A percentile compares a stretch with the other conserved stretches of the same genome.
Evolutionary conservation across 2,888 invertebrate genomes (phyloP).

Genomic region (Lycia hirtaria): DNA sequence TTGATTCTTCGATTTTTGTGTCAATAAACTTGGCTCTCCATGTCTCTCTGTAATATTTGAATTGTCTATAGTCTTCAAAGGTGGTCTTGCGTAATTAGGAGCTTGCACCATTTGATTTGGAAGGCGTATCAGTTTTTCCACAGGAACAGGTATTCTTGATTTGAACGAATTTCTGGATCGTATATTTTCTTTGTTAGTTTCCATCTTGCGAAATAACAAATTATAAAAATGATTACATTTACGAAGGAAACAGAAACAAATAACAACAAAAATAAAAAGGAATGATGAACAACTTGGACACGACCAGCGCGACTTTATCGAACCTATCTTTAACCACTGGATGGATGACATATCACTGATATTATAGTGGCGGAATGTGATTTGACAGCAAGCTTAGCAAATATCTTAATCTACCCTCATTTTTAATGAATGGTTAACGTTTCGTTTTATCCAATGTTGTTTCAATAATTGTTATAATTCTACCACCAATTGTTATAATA

Average conservation of each 20-base stretch:
- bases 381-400: not conserved
- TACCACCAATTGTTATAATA: not conserved
- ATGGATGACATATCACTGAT: not conserved
- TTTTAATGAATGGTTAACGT: not conserved
- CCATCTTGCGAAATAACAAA: constrained; percentile 45
- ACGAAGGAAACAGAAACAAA: not conserved
- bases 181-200: constrained; percentile 63
- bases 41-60: not conserved
- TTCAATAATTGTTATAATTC: not conserved
- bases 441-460: not conserved
- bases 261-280: too few relatives aligned
- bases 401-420: not conserved
- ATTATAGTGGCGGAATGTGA: not conserved
- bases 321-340: not conserved
- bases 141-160: constrained; percentile 67
- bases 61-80: constrained; percentile 57
- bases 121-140: constrained; percentile 61
- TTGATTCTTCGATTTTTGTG: constrained; percentile 32
- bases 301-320: constrained; percentile 59
- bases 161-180: not conserved
- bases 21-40: too few relatives aligned
- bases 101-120: constrained; percentile 55
- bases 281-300: too few relatives aligned
- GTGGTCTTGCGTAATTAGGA: constrained; percentile 45
- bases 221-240: not conserved